Conservation (phyloP, 2,888 invertebrate species). For the Xylocampa areola region DNA sequence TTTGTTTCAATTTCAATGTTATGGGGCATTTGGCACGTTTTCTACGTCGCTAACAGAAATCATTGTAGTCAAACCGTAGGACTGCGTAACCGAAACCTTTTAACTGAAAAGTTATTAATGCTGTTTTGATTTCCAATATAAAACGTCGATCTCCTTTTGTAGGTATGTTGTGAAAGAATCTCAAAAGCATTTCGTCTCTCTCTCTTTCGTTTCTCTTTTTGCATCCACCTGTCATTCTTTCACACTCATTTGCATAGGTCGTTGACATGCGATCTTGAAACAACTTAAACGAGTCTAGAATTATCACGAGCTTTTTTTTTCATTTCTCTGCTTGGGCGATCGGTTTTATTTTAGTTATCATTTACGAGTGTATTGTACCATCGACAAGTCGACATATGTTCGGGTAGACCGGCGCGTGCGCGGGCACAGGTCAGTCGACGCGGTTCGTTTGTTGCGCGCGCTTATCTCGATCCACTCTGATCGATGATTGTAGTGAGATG, state of each 20-base stretch:
- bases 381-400: slow-evolving; percentile 73
- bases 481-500: slow-evolving; percentile 41
- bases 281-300: slow-evolving; percentile 51
- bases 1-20: slow-evolving; percentile 2
- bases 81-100: slow-evolving; percentile 12
- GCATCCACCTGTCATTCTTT: slow-evolving; percentile 49
- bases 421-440: slow-evolving; percentile 78
- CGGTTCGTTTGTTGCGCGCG: slow-evolving; percentile 78
- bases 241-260: slow-evolving; percentile 58
- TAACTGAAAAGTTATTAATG: slow-evolving; percentile 6
- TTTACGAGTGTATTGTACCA: slow-evolving; percentile 75
- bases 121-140: slow-evolving; percentile 11
- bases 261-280: slow-evolving; percentile 61
- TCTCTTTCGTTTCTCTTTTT: slow-evolving; percentile 14
- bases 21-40: slow-evolving; percentile 7
- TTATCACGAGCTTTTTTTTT: slow-evolving; percentile 61
- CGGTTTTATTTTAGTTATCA: slow-evolving; percentile 86
- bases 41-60: slow-evolving; percentile 7
- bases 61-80: slow-evolving; percentile 1
- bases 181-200: slow-evolving; percentile 14
- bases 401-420: slow-evolving; percentile 69
- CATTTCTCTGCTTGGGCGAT: slow-evolving; percentile 78
- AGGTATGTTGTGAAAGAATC: slow-evolving; percentile 7
- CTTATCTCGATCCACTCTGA: slow-evolving; percentile 70
- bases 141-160: slow-evolving; percentile 10